Evolutionary conservation across 92 coral and sea anemone species (phyloP), one percentile per base, ranked within the genome.

Genomic region (Palythoa grandis): DNA sequence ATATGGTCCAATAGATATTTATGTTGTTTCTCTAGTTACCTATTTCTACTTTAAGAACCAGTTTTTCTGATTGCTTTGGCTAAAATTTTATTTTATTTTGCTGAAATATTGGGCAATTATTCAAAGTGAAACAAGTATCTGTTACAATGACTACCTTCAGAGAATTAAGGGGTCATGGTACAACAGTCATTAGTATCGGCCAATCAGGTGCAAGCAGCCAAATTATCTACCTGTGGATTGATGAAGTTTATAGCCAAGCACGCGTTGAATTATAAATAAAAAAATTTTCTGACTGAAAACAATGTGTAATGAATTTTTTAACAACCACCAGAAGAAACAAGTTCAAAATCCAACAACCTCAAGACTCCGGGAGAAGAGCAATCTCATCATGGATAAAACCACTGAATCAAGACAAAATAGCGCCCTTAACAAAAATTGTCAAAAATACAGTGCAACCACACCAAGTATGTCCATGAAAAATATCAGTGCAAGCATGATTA

Each of bases 261-360:
- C 74, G 24, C 60, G 50, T 65, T 80, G 15, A 65, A 65, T 80
- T 58, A 78, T 78, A 61, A 60, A 78, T 78, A 35, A 23, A 61
- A 40, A 80, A 7, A 25, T 52, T 80, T 52, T 66, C 37, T 80
- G 19, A 60, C 63, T 47, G 74, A 60, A 47, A 80, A 80, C 75
- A 80, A 80, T 23, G 17, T 6, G 14, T 80, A 74, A 80, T 80
- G 40, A 80, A 80, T 66, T 65, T 80, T 80, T 80, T 70, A 80
- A 52, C 12, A 66, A 67, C 85, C 85, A 80, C 85, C 85, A 40
- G 85, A 80, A 80, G 23, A 80, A 66, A 80, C 71, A 11, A 80
- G 58, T 80, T 47, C 85, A 80, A 80, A 67, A 43, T 80, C 70
- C 70, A 40, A 39, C 72, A 17, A 60, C 70, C 74, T 80, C 35